These are phyloP conservation scores for Engraulis encrasicolus DNA, from an alignment of 2,113 vertebrate species.

Conservation along the genomic window DNA sequence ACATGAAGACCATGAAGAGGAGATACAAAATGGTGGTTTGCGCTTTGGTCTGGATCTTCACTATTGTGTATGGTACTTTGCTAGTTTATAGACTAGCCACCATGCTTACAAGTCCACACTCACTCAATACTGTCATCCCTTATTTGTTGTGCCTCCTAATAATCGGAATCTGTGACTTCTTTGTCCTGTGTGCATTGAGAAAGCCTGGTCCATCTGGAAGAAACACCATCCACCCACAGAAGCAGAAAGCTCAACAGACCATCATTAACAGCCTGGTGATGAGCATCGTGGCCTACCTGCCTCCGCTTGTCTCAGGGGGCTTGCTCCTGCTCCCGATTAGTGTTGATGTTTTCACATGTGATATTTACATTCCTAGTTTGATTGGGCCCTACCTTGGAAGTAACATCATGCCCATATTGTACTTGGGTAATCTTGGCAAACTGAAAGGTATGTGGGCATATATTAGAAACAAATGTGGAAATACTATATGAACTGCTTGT, in stretches of 20 bases:
- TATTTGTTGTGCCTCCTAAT: slow-evolving; percentile 23
- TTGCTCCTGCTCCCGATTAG: no score
- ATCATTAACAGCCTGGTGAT: slow-evolving; percentile 31
- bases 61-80: not conserved
- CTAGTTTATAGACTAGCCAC: not conserved
- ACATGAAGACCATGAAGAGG: not conserved
- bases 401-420: no score
- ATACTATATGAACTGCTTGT: no score
- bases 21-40: not conserved
- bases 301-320: not conserved
- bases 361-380: no score
- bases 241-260: slow-evolving; percentile 31
- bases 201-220: slow-evolving; percentile 34
- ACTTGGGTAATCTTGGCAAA: no score
- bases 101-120: not conserved
- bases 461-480: no score
- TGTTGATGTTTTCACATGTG: no score
- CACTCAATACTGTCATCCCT: no score
- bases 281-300: slow-evolving; percentile 24
- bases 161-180: slow-evolving; percentile 35
- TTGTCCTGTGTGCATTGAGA: slow-evolving; percentile 23
- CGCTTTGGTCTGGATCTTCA: not conserved
- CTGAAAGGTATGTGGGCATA: no score
- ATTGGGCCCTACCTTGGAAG: no score
- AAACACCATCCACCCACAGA: slow-evolving; percentile 28